Evolutionary conservation across 2,888 invertebrate species (phyloP).

Genomic region (Euplexia lucipara): DNA sequence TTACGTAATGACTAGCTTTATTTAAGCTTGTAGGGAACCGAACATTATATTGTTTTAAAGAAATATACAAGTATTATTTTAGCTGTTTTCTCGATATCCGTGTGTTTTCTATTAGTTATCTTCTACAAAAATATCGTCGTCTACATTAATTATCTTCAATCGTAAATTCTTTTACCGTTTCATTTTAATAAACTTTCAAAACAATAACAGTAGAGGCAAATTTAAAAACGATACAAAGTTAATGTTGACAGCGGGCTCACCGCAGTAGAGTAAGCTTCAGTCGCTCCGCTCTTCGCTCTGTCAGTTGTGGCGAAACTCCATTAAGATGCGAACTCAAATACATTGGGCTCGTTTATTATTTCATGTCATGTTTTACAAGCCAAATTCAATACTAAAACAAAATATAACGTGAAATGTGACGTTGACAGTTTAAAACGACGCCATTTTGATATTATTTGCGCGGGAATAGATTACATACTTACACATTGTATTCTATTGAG

Average conservation of each 20-base stretch:
- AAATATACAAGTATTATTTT: too few relatives aligned
- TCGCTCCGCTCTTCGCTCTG: constrained; percentile 52
- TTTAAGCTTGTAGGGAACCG: too few relatives aligned
- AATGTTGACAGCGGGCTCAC: constrained; percentile 55
- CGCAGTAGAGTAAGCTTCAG: constrained; percentile 50
- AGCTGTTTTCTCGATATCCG: too few relatives aligned
- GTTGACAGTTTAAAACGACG: not conserved
- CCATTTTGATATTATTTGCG: constrained; percentile 16
- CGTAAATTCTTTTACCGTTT: not conserved
- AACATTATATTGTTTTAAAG: too few relatives aligned
- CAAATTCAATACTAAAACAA: constrained; percentile 23
- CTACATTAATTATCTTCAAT: not conserved
- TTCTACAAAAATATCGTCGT: too few relatives aligned
- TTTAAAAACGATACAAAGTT: constrained; percentile 30
- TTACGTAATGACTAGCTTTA: too few relatives aligned
- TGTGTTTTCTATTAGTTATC: too few relatives aligned
- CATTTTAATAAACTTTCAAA: not conserved
- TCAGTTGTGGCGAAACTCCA: constrained; percentile 72
- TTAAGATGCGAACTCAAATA: constrained; percentile 67
- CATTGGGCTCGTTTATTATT: constrained; percentile 59
- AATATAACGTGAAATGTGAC: constrained; percentile 3
- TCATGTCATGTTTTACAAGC: constrained; percentile 43
- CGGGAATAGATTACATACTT: constrained; percentile 10
- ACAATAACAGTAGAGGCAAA: not conserved
- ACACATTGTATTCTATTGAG: not conserved